Percentiles rank a stretch among this genome's conserved stretches.
Evolutionary conservation across 2,113 vertebrate species (phyloP).

Genomic region (Saccopteryx bilineata): DNA sequence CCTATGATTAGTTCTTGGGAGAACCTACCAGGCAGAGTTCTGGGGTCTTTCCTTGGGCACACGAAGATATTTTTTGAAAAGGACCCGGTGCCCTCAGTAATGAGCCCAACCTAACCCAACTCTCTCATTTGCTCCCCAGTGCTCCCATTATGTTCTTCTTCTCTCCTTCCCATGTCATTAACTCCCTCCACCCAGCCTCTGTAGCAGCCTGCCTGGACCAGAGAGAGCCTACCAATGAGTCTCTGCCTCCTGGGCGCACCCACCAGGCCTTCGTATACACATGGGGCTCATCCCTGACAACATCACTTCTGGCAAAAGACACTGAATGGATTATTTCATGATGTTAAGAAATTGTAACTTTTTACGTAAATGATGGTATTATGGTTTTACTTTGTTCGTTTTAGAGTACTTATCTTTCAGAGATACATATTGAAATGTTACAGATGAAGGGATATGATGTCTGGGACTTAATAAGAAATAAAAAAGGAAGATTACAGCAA

Average conservation of each 20-base stretch:
- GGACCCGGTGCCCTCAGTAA: background rate
- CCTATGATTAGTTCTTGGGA: background rate
- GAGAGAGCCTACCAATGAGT: background rate
- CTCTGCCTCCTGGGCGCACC: background rate
- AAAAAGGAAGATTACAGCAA: background rate
- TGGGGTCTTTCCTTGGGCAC: constrained; percentile 2
- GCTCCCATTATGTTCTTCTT: background rate
- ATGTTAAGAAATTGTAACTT: constrained; percentile 21
- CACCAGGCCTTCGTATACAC: background rate
- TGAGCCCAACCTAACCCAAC: background rate
- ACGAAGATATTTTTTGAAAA: background rate
- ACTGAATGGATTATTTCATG: background rate
- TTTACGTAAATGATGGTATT: background rate
- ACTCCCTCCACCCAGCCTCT: background rate
- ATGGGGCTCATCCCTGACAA: background rate
- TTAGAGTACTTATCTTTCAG: constrained; percentile 1
- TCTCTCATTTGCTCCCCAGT: background rate
- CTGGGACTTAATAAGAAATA: background rate
- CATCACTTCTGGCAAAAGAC: background rate
- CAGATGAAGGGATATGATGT: background rate
- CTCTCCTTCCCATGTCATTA: background rate
- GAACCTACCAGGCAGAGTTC: constrained; percentile 3
- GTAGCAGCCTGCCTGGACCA: background rate
- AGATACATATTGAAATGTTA: constrained; percentile 19
- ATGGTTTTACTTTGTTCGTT: background rate